phyloP scores from a whole-genome alignment of 2,113 vertebrate species.

The Sylvia atricapilla region DNA sequence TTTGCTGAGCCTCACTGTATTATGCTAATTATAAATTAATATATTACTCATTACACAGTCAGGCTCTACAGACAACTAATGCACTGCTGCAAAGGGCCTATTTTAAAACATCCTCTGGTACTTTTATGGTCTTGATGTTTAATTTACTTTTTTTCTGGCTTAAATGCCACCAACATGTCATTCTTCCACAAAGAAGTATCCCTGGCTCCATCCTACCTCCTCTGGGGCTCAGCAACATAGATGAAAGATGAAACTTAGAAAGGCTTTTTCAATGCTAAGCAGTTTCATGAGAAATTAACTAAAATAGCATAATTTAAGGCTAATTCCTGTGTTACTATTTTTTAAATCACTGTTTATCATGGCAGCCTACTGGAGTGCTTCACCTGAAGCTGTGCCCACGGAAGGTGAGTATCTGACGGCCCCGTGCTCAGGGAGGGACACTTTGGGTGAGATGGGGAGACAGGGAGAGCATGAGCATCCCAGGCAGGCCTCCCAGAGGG shows the following conservation, averaged over 20 bases:
- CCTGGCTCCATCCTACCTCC: neutral
- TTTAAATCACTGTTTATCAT: neutral
- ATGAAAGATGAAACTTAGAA: neutral
- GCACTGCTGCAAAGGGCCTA: conserved; percentile 31
- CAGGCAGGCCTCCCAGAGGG: neutral
- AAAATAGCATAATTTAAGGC: neutral
- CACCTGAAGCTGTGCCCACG: neutral
- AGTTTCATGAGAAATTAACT: neutral
- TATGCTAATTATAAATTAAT: conserved; percentile 72
- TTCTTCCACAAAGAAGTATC: neutral
- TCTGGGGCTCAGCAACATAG: neutral
- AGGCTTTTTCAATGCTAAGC: neutral
- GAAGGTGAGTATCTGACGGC: neutral
- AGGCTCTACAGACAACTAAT: conserved; percentile 56
- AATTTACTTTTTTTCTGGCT: conserved; percentile 49
- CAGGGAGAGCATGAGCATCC: neutral
- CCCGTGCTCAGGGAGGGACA: no score
- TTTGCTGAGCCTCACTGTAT: conserved; percentile 60
- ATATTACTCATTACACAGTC: conserved; percentile 65
- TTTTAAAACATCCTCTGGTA: conserved; percentile 44
- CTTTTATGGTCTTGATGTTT: conserved; percentile 50
- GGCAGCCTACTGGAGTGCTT: neutral
- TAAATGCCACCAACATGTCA: conserved; percentile 23
- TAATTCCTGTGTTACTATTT: neutral
- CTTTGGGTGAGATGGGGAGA: neutral